Base-by-base conservation (phyloP, 1,140 invertebrate genomes). In the Macrobrachium rosenbergii region DNA sequence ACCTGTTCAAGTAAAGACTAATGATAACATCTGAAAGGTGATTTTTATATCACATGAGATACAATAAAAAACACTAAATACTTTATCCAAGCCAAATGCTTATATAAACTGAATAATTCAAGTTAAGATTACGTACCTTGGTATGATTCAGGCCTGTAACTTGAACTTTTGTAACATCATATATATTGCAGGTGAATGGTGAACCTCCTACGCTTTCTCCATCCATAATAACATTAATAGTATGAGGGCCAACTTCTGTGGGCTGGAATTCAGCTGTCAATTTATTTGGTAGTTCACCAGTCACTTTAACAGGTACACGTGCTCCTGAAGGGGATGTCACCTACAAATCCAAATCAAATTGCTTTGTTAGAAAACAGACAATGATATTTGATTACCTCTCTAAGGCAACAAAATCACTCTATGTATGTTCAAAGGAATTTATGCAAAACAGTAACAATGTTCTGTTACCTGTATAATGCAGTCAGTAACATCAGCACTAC, bases 121-220 rank as follows among this genome's bases (percentile, higher is more conserved):
- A 37, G 28, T 37, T 37, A 1, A 37, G 28, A 37, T 37, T 37
- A 45, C 83, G 89, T 91, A 93, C 93, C 91, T 92, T 93, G 63
- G 93, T 92, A 85, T 92, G 93, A 21, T 93, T 95, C 78, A 95
- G 92, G 14, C 96, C 96, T 23, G 95, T 95, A 12, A 98, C 96
- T 90, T 94, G 94, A 2, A 98, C 96, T 90, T 96, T 95, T 10
- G 94, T 95, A 0, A 98, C 97, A 92, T 98, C 97, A 89, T 98
- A 98, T 60, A 97, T 96, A 91, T 98, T 98, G 92, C 97, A 98
- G 58, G 95, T 95, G 92, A 98, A 98, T 0, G 97, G 97, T n/a
- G 96, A 98, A 0, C 96, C 97, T 88, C 95, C 95, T 0, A 98
- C 95, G 72, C 96, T 95, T 90, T 97, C 95, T 37, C 95, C 95